Base-by-base conservation (phyloP, 2,113 vertebrate species). In the Dicerorhinus sumatrensis region DNA sequence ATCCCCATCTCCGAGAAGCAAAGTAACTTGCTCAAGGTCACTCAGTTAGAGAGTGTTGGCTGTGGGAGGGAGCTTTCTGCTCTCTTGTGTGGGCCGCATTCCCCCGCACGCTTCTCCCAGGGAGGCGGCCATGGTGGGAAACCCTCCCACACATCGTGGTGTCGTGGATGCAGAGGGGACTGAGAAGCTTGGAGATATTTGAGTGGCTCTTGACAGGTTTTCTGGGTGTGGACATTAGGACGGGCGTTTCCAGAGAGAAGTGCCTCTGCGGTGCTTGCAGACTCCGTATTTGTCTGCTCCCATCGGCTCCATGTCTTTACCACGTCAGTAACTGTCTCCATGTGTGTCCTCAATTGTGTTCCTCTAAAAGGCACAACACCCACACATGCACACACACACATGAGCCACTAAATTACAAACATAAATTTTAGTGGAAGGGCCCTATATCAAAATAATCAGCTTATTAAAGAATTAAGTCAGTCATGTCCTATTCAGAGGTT, bases 1-100 rank as follows among this genome's bases (percentile, higher is more conserved):
- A 87, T 39, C 51, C 60, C 33, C 27, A 56, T 21, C 91, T 94
- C 93, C 81, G 88, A 88, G 75, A 80, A 79, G 85, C 63, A 48
- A 91, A 60, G 42, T 67, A 48, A 73, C 60, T 75, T 25, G n/a
- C 54, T 13, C 42, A n/a, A 46, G 51, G 90, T 75, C 33, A 81
- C 65, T 27, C 76, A 46, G 51, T 76, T 42, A 65, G 80, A 96
- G 65, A 80, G 84, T 56, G 46, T 29, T 70, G 33, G 72, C 36
- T 73, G 62, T 8, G 20, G 33, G 29, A 31, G 31, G 20, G 77
- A 69, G 27, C 36, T 21, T 12, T 51, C 62, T 8, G 54, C 20
- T 33, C 25, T 70, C 10, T 29, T 8, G 14, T 1, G 10, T 29
- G 18, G 58, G 11, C 7, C 2, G 31, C 6, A 0, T 12, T 29